Conservation (phyloP, 2,113 vertebrate species). For the Apistogramma diplotaenia region DNA sequence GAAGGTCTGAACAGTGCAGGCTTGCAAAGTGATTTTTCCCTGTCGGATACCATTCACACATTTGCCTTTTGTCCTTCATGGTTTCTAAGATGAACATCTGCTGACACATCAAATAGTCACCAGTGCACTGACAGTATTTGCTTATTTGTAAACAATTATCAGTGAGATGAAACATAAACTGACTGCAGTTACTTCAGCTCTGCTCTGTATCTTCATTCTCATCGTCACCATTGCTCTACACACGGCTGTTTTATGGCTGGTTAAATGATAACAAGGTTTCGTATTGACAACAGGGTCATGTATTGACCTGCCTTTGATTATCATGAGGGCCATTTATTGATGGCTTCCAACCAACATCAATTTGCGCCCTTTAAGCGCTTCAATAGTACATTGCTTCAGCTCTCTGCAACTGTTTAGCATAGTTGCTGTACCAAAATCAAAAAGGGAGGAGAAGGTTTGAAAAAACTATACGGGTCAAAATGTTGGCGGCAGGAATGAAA, state of each 20-base stretch:
- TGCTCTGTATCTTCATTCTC: background rate
- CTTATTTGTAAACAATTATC: background rate
- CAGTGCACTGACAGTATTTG: background rate
- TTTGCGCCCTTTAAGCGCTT: conserved; percentile 38
- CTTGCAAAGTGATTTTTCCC: background rate
- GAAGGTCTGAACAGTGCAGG: background rate
- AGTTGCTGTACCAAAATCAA: conserved; percentile 29
- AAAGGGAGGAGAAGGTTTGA: background rate
- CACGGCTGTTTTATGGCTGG: conserved; percentile 11
- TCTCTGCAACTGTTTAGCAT: conserved; percentile 32
- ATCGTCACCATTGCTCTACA: background rate
- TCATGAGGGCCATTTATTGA: conserved; percentile 62
- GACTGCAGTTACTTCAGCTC: background rate
- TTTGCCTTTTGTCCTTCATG: background rate
- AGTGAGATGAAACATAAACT: background rate
- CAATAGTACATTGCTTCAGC: conserved; percentile 36
- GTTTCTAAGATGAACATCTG: conserved; percentile 10
- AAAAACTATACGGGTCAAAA: background rate
- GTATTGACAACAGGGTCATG: conserved; percentile 43
- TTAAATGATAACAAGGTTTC: conserved; percentile 57
- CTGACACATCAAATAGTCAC: background rate
- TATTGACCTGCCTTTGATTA: conserved; percentile 66
- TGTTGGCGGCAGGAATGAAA: background rate
- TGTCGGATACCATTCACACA: background rate
- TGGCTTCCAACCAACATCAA: conserved; percentile 32